These are phyloP conservation scores for Branchipolynoe longqiensis DNA, from an alignment of 2,888 invertebrate genomes.

Conservation along the genomic window DNA sequence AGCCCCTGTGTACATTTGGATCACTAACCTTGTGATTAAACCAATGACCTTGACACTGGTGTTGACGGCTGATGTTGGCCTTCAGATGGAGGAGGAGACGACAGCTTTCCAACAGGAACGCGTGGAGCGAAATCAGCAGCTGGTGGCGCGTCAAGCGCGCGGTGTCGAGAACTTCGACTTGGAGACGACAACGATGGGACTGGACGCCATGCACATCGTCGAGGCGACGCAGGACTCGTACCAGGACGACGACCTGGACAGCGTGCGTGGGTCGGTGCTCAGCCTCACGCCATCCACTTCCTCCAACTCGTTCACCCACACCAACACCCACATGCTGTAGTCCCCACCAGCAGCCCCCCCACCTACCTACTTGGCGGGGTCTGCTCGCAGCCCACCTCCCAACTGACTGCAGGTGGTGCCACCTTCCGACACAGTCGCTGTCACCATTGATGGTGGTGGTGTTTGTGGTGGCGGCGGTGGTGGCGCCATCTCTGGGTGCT, in stretches of 20 bases:
- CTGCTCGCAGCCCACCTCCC: constrained; percentile 2
- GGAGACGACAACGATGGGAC: constrained; percentile 95
- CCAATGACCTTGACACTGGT: not conserved
- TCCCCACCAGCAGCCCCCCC: constrained; percentile 1
- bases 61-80: no score
- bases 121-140: constrained; percentile 92
- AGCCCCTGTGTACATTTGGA: no score
- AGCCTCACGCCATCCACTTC: constrained; percentile 97
- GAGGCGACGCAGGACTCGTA: constrained; percentile 94
- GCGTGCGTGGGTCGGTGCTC: constrained; percentile 94
- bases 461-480: no score
- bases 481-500: constrained; percentile 54
- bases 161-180: constrained; percentile 96
- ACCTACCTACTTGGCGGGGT: constrained; percentile 10
- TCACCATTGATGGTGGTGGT: no score
- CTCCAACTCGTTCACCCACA: constrained; percentile 84
- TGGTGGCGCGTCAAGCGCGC: constrained; percentile 94
- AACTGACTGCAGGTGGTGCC: constrained; percentile 4
- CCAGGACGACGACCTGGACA: constrained; percentile 90
- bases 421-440: constrained; percentile 48
- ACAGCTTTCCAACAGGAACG: constrained; percentile 95
- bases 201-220: constrained; percentile 93
- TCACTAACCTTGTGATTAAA: no score
- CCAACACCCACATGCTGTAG: constrained; percentile 57
- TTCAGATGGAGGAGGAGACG: constrained; percentile 94